Conservation (phyloP, 1,140 invertebrate genomes). For the Papilio xuthus region DNA sequence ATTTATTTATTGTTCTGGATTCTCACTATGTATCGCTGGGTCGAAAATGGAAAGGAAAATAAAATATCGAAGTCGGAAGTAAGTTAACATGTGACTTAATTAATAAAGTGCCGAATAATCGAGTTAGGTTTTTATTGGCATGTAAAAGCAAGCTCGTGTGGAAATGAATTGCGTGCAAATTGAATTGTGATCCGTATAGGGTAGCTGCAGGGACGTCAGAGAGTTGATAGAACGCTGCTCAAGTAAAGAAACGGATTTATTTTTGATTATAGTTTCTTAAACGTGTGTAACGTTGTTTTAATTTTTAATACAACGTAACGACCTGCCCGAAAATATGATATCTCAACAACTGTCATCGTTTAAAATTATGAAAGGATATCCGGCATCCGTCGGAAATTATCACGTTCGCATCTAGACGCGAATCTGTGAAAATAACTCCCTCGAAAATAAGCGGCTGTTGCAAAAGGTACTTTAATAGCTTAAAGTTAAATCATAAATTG, state of each 20-base stretch:
- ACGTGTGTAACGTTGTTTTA: neutral
- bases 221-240: neutral
- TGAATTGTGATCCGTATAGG: neutral
- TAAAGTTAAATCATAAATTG: constrained; percentile 25
- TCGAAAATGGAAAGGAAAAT: too few relatives aligned
- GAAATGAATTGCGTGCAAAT: constrained; percentile 1
- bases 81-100: neutral
- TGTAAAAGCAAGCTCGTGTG: neutral
- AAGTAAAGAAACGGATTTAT: too few relatives aligned
- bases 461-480: constrained; percentile 24
- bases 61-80: neutral
- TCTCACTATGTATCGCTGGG: too few relatives aligned
- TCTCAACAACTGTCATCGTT: constrained; percentile 10
- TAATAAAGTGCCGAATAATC: neutral
- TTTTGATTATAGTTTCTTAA: neutral
- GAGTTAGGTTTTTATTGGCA: neutral
- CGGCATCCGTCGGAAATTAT: constrained; percentile 41
- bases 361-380: constrained; percentile 56
- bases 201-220: neutral
- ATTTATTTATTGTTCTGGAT: too few relatives aligned
- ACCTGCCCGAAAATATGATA: neutral
- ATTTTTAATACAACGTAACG: neutral
- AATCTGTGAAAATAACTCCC: constrained; percentile 47
- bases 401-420: constrained; percentile 44
- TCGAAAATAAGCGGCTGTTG: neutral